These are phyloP conservation scores for Lochmaea capreae DNA, from an alignment of 2,888 invertebrate species.

Conservation along the genomic window DNA sequence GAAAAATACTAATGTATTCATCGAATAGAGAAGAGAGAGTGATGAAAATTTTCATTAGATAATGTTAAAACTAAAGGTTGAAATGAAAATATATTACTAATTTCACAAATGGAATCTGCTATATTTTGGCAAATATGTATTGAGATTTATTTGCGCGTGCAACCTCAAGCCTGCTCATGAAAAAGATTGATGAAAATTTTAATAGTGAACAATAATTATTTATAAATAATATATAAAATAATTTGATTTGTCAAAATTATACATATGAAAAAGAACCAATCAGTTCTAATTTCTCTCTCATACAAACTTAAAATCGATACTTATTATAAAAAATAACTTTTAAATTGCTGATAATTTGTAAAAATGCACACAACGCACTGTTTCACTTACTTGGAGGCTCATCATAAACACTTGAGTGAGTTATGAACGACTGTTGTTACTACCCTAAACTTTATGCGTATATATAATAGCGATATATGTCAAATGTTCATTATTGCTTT, in stretches of 20 bases:
- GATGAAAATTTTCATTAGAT: no score
- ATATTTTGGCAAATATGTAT: no score
- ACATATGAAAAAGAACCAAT: not conserved
- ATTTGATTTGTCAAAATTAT: not conserved
- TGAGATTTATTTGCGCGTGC: no score
- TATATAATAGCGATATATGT: slow-evolving; percentile 52
- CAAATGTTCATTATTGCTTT: slow-evolving; percentile 53
- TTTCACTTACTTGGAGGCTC: slow-evolving; percentile 60
- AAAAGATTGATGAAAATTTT: no score
- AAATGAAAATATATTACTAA: no score
- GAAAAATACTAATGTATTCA: no score
- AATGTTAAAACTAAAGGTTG: no score
- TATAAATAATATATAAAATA: no score
- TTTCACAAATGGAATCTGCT: no score
- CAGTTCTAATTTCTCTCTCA: not conserved
- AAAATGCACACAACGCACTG: slow-evolving; percentile 6
- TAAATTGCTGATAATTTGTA: not conserved
- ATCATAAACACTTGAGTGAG: slow-evolving; percentile 52
- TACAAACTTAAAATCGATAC: not conserved
- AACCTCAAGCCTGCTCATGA: no score
- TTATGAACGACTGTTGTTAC: slow-evolving; percentile 58
- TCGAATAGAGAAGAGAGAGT: no score
- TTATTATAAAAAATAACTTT: not conserved
- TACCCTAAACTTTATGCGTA: slow-evolving; percentile 45
- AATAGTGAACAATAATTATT: no score